phyloP scores from a whole-genome alignment of 1,140 invertebrate species.

The Pectinophora gossypiella region DNA sequence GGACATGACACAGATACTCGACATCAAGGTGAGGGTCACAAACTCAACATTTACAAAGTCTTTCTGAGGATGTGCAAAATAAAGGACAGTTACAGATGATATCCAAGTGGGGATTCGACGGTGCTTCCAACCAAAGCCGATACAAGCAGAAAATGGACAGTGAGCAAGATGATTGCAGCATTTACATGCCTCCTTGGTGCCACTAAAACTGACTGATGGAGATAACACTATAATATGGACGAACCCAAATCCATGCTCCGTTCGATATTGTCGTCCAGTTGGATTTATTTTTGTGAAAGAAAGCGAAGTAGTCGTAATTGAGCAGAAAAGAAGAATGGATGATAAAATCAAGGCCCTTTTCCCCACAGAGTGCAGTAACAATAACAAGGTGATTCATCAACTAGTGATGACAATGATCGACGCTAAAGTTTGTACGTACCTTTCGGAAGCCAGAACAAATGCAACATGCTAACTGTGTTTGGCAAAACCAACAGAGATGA shows the following conservation, averaged over 20 bases:
- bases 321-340: background rate
- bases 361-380: background rate
- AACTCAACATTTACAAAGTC: too few relatives aligned
- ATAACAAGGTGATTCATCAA: conserved; percentile 8
- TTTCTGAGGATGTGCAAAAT: background rate
- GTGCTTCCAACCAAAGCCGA: conserved; percentile 1
- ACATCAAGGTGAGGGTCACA: too few relatives aligned
- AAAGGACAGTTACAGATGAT: background rate
- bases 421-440: conserved; percentile 11
- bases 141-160: conserved; percentile 1
- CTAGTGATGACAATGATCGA: conserved; percentile 17
- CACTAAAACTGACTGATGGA: background rate
- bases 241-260: background rate
- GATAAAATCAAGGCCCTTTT: conserved; percentile 2
- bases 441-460: conserved; percentile 9
- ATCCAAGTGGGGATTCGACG: background rate
- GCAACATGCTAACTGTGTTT: conserved; percentile 9
- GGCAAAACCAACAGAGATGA: conserved; percentile 11
- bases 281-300: background rate
- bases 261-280: conserved; percentile 2
- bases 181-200: background rate
- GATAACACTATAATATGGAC: background rate
- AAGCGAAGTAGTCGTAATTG: background rate
- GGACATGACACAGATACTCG: too few relatives aligned
- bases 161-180: conserved; percentile 4